Conservation (phyloP, 2,797 vertebrate species). For the Leucoraja ocellata region DNA sequence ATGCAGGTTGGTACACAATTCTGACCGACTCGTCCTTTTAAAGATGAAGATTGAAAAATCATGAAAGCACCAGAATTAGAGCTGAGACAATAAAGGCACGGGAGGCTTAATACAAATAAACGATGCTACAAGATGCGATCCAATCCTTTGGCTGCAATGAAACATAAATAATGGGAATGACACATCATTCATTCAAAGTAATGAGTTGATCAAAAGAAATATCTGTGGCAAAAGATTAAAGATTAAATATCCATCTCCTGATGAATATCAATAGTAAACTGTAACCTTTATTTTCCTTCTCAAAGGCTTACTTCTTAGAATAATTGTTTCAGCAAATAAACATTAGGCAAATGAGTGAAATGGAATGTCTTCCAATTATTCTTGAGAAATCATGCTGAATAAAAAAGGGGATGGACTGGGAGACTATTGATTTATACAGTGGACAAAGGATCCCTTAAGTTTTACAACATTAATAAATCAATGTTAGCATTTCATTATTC, state of each 20-base stretch:
- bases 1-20: constrained; percentile 70
- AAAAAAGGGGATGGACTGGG: constrained; percentile 31
- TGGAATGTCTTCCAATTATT: constrained; percentile 39
- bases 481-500: constrained; percentile 33
- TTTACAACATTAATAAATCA: constrained; percentile 35
- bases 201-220: constrained; percentile 75
- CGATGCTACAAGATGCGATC: constrained; percentile 68
- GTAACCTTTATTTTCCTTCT: constrained; percentile 71
- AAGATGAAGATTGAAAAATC: constrained; percentile 72
- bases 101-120: constrained; percentile 79
- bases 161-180: constrained; percentile 73
- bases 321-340: constrained; percentile 46
- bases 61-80: constrained; percentile 71
- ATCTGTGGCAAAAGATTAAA: constrained; percentile 74
- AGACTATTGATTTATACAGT: constrained; percentile 32
- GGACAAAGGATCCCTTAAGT: constrained; percentile 36
- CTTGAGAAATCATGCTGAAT: constrained; percentile 29
- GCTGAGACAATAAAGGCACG: constrained; percentile 72
- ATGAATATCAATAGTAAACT: constrained; percentile 74
- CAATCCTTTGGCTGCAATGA: constrained; percentile 74
- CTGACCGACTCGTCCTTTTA: constrained; percentile 89
- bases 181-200: constrained; percentile 73
- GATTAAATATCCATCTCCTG: constrained; percentile 78
- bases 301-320: constrained; percentile 59
- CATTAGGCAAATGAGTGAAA: constrained; percentile 47